These are phyloP conservation scores for Zosterops pallidus DNA, from an alignment of 2,113 vertebrate genomes.

Conservation along the genomic window DNA sequence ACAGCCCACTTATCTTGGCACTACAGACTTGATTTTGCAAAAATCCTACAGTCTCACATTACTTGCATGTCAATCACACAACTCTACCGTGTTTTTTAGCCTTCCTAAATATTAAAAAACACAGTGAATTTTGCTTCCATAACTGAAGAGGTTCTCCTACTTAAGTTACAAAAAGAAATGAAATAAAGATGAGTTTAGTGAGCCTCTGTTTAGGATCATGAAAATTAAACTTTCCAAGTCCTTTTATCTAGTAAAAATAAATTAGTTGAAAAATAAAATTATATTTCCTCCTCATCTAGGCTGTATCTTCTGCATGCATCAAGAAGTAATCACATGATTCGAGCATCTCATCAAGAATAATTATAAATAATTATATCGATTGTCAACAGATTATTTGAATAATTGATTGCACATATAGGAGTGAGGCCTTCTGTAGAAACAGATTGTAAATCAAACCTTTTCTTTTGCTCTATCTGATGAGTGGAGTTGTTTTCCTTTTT, in stretches of 20 bases:
- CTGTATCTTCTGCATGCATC: neutral
- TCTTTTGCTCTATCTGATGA: neutral
- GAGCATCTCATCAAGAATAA: neutral
- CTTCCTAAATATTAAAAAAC: neutral
- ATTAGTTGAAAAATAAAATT: neutral
- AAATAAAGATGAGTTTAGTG: neutral
- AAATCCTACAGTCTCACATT: neutral
- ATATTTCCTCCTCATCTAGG: neutral
- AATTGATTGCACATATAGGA: slow-evolving; percentile 1
- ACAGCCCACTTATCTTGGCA: neutral
- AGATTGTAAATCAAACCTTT: neutral
- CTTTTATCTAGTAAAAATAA: neutral
- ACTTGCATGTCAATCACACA: neutral
- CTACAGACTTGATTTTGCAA: neutral
- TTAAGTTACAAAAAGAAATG: neutral
- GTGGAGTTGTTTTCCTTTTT: neutral
- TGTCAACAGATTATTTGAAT: slow-evolving; percentile 41
- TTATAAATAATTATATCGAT: neutral
- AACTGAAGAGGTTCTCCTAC: neutral
- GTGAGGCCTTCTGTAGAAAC: neutral
- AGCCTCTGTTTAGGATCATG: neutral
- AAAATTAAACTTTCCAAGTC: neutral
- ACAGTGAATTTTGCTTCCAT: neutral
- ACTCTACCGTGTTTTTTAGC: neutral
- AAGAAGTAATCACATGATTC: neutral